A percentile compares a stretch with the other conserved stretches of the same genome.
Evolutionary conservation across 1,140 invertebrate species (phyloP).

Genomic region (Penaeus japonicus): DNA sequence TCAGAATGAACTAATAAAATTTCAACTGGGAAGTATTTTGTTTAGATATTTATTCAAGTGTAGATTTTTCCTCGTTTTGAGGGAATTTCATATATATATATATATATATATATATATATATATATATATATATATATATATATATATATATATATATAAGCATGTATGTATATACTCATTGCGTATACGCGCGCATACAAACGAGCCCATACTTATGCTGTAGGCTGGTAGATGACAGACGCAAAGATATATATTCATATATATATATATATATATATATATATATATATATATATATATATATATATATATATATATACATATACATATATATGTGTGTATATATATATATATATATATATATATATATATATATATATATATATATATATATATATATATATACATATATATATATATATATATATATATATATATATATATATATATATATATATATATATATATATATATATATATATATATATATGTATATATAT

Average conservation of each 20-base stretch:
- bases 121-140: neutral
- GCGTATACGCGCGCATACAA: neutral
- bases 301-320: neutral
- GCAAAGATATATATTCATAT: neutral
- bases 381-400: neutral
- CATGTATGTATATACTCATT: neutral
- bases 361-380: neutral
- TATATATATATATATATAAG: neutral
- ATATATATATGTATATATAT: neutral
- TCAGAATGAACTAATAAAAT: neutral
- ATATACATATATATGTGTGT: neutral
- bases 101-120: constrained; percentile 3
- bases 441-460: neutral
- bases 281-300: neutral
- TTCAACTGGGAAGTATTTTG: no score
- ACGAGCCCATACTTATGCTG: neutral
- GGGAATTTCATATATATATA: neutral
- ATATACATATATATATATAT: constrained; percentile 1
- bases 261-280: neutral
- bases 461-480: neutral
- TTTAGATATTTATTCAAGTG: no score
- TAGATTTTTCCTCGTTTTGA: neutral
- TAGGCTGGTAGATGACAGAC: neutral
- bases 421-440: constrained; percentile 1
- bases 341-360: neutral